Percentiles rank a stretch among this genome's conserved stretches.
Evolutionary conservation across 2,113 vertebrate species (phyloP).

Genomic region (Gavia stellata): DNA sequence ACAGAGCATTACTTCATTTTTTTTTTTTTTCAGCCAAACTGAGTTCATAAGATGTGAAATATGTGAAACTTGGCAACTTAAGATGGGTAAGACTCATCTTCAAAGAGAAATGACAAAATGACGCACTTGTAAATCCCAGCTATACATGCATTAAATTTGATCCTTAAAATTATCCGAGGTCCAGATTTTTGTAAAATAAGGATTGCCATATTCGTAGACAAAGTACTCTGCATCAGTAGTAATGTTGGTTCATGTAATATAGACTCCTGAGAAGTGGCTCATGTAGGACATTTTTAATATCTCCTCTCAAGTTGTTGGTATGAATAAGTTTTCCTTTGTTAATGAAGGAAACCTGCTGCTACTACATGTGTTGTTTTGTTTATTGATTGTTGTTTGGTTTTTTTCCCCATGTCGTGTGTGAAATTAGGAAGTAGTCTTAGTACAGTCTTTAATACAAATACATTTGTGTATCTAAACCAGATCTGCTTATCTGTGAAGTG

Average conservation of each 20-base stretch:
- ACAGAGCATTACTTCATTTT: conserved; percentile 31
- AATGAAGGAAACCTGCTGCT: background rate
- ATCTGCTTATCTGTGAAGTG: background rate
- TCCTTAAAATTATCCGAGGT: background rate
- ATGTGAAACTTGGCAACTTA: conserved; percentile 24
- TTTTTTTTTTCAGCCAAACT: background rate
- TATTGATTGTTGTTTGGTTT: background rate
- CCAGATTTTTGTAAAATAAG: background rate
- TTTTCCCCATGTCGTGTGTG: background rate
- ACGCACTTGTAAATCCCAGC: conserved; percentile 35
- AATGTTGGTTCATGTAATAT: background rate
- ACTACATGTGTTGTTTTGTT: background rate
- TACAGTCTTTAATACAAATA: background rate
- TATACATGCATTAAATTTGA: conserved; percentile 18
- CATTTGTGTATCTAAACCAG: background rate
- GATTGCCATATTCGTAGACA: background rate
- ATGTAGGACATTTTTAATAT: background rate
- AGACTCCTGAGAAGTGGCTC: background rate
- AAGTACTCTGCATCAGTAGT: background rate
- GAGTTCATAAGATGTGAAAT: conserved; percentile 31
- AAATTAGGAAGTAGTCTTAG: background rate
- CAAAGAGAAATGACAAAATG: conserved; percentile 46
- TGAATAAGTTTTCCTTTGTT: background rate
- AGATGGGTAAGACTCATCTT: conserved; percentile 29
- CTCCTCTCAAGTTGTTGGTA: background rate